phyloP scores from a whole-genome alignment of 2,113 vertebrate genomes.

The Aix galericulata region DNA sequence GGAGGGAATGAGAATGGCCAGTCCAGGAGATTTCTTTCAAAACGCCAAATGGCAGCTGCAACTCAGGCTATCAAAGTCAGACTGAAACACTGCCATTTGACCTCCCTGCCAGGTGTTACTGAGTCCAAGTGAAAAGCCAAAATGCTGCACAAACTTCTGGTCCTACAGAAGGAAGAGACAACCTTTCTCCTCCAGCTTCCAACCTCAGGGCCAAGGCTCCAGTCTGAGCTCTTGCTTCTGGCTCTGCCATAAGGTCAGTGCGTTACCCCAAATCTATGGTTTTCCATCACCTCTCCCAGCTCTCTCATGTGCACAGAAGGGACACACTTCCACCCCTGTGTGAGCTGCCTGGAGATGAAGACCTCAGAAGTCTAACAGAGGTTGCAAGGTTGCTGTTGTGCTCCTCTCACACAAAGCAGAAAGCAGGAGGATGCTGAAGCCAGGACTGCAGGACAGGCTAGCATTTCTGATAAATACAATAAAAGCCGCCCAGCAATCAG shows the following conservation, averaged over 20 bases:
- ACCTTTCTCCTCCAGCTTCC: background rate
- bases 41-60: background rate
- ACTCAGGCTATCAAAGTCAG: background rate
- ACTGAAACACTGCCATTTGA: rapidly evolving
- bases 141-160: background rate
- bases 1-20: rapidly evolving
- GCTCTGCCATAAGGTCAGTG: background rate
- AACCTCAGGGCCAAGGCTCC: background rate
- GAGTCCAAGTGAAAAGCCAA: background rate
- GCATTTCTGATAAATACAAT: conserved; percentile 70
- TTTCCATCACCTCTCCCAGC: background rate
- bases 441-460: background rate
- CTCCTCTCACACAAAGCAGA: background rate
- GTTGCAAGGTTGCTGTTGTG: background rate
- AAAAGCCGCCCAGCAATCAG: conserved; percentile 70
- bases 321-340: background rate
- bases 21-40: background rate
- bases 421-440: conserved; percentile 28
- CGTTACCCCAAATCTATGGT: background rate
- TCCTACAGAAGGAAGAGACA: background rate
- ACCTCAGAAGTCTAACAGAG: background rate
- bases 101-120: background rate
- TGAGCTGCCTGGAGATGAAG: background rate
- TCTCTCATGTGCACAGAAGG: background rate
- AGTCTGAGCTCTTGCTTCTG: background rate